Percentiles rank a stretch among this genome's conserved stretches.
Evolutionary conservation across 2,113 vertebrate genomes (phyloP).

Genomic region (Urocitellus parryii): DNA sequence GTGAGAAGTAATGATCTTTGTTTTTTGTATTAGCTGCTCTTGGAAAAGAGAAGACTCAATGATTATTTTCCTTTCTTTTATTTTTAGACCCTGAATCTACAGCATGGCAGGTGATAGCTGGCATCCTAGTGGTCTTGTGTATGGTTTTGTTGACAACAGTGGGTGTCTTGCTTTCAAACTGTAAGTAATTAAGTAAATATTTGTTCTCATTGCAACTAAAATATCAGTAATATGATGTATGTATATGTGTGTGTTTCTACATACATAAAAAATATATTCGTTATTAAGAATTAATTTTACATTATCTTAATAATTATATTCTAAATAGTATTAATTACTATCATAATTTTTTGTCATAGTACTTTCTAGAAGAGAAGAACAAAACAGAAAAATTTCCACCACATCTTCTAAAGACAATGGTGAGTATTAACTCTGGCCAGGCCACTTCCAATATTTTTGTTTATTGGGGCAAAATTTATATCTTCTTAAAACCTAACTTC

Average conservation of each 20-base stretch:
- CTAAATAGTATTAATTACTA: background rate
- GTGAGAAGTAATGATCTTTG: background rate
- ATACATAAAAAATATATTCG: background rate
- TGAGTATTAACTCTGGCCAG: background rate
- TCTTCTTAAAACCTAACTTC: background rate
- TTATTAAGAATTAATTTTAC: background rate
- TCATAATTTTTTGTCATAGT: background rate
- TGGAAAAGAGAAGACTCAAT: background rate
- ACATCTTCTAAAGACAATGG: background rate
- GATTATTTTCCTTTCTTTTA: background rate
- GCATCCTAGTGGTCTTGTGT: background rate
- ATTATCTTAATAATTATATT: background rate
- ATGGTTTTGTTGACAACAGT: background rate
- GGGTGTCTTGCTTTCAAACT: slow-evolving; percentile 40
- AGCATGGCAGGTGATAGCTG: background rate
- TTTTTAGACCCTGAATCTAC: background rate
- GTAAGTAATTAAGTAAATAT: slow-evolving; percentile 35
- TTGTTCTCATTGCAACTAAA: too few relatives aligned
- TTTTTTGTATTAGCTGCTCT: background rate
- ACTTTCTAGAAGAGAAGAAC: slow-evolving; percentile 7
- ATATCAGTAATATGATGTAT: background rate
- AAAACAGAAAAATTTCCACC: background rate
- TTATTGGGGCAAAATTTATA: background rate
- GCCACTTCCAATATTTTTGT: background rate
- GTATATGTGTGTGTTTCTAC: background rate